A percentile compares a stretch with the other conserved stretches of the same genome.
Evolutionary conservation across 2,888 invertebrate genomes (phyloP).

Genomic region (Drosophila flavopinicola): DNA sequence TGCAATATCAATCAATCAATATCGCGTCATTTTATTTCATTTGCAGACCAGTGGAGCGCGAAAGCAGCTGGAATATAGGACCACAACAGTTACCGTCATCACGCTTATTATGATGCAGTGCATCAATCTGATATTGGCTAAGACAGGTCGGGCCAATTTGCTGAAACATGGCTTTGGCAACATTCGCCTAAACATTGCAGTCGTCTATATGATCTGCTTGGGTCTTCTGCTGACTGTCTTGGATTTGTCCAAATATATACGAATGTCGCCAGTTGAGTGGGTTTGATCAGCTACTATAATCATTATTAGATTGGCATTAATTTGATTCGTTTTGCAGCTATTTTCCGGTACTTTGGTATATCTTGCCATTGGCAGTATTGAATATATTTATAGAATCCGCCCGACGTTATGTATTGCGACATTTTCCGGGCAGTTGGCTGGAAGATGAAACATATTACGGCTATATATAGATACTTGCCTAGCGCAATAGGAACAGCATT

Average conservation of each 20-base stretch:
- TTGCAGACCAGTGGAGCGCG: conserved; percentile 40
- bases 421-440: conserved; percentile 49
- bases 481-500: no score
- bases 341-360: conserved; percentile 6
- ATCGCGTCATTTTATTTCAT: not conserved
- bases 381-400: conserved; percentile 30
- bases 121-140: conserved; percentile 44
- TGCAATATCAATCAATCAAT: not conserved
- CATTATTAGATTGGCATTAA: not conserved
- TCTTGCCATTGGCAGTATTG: conserved; percentile 29
- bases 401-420: conserved; percentile 43
- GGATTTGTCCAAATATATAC: conserved; percentile 4
- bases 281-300: conserved; percentile 7
- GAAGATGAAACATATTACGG: conserved; percentile 25
- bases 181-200: conserved; percentile 12
- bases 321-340: conserved; percentile 17
- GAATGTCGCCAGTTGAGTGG: conserved; percentile 18
- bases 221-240: conserved; percentile 1
- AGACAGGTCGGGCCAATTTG: conserved; percentile 45
- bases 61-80: conserved; percentile 18
- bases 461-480: not conserved
- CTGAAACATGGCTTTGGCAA: conserved; percentile 57
- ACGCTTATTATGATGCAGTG: conserved; percentile 50
- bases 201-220: conserved; percentile 31
- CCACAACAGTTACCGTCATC: conserved; percentile 14